Evolutionary conservation across 2,888 invertebrate species (phyloP).

Genomic region (Campoplex capitator): DNA sequence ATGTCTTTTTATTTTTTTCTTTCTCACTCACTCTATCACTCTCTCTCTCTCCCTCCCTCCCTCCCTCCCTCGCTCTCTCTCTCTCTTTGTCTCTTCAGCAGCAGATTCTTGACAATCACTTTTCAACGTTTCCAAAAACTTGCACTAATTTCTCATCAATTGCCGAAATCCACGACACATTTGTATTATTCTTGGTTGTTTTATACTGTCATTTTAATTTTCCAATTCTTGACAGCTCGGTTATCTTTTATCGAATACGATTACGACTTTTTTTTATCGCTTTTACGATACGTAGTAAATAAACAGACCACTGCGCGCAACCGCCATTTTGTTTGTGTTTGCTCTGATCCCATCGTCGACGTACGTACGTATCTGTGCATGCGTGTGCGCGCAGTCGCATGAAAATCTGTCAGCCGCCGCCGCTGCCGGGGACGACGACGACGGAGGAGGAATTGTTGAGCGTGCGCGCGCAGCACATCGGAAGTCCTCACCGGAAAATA

Average conservation of each 20-base stretch:
- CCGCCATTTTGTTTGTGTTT: slow-evolving; percentile 76
- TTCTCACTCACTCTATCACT: neutral
- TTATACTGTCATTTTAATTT: neutral
- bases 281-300: slow-evolving; percentile 76
- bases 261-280: slow-evolving; percentile 16
- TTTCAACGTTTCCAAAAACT: slow-evolving; percentile 7
- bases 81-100: slow-evolving; percentile 1
- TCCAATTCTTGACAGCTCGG: neutral
- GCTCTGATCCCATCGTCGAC: slow-evolving; percentile 10
- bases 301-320: slow-evolving; percentile 80
- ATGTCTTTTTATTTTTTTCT: neutral
- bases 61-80: neutral
- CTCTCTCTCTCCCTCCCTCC: too few relatives aligned
- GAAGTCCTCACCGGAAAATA: neutral
- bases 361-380: neutral
- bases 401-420: neutral
- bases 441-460: neutral
- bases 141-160: neutral
- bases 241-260: neutral
- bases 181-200: neutral
- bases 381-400: neutral
- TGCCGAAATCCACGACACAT: neutral
- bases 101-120: slow-evolving; percentile 31
- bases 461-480: neutral
- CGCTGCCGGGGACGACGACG: neutral